Evolutionary conservation across 2,888 invertebrate species (phyloP).

Genomic region (Bhutanitis thaidina): DNA sequence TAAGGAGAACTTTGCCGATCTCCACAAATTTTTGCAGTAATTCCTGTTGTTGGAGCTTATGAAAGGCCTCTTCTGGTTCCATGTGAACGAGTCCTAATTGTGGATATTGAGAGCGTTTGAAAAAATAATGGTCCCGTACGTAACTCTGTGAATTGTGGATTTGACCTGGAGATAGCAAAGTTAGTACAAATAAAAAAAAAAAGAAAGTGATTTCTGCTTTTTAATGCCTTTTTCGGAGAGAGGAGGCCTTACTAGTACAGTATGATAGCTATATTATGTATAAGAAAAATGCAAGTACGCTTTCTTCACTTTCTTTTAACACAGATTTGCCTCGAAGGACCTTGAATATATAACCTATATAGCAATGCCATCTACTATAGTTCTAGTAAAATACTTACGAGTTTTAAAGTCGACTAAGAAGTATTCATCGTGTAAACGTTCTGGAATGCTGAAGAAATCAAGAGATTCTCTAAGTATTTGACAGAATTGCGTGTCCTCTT

Average conservation of each 20-base stretch:
- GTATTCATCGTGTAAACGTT: conserved; percentile 91
- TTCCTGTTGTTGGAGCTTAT: conserved; percentile 94
- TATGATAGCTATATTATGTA: no score
- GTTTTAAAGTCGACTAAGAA: conserved; percentile 99
- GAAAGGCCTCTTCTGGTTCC: conserved; percentile 94
- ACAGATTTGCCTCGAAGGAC: not conserved
- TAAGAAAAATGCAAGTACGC: no score
- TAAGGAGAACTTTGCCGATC: conserved; percentile 95
- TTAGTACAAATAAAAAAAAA: not conserved
- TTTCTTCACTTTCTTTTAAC: no score
- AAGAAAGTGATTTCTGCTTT: no score
- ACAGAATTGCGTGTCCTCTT: conserved; percentile 97
- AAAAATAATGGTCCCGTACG: conserved; percentile 96
- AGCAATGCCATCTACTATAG: no score
- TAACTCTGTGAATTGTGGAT: conserved; percentile 97
- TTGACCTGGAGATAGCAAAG: conserved; percentile 85
- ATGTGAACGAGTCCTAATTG: conserved; percentile 96
- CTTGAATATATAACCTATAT: no score
- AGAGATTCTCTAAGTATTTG: conserved; percentile 96
- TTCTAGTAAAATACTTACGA: conserved; percentile 87
- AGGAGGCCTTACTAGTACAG: no score
- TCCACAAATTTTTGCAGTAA: conserved; percentile 96
- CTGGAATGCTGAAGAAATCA: conserved; percentile 98
- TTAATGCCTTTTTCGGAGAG: no score
- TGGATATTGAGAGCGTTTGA: conserved; percentile 98